phyloP scores from a whole-genome alignment of 2,797 vertebrate species.

The Paguma larvata region DNA sequence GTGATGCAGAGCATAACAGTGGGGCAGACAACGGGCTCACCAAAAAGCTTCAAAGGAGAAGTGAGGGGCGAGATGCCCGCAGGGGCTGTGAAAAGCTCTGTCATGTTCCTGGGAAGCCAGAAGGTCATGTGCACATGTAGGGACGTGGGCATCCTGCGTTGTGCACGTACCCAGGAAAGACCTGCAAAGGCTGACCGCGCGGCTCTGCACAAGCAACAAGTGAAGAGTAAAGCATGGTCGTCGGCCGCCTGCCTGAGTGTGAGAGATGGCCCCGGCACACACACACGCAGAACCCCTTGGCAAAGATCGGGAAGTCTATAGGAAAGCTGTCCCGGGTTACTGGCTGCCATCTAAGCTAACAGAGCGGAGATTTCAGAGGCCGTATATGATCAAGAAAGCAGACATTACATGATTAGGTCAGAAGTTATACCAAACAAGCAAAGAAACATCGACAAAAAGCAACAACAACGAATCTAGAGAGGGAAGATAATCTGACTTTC shows the following conservation, averaged over 20 bases:
- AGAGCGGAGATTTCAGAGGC: neutral
- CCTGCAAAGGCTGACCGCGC: neutral
- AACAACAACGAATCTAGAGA: neutral
- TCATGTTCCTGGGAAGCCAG: neutral
- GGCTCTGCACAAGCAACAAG: neutral
- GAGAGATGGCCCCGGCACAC: neutral
- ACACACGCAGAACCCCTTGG: neutral
- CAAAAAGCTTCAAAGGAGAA: neutral
- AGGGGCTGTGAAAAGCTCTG: neutral
- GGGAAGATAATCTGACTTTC: neutral
- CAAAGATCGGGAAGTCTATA: neutral
- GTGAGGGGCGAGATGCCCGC: neutral
- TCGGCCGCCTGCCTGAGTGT: too few relatives aligned
- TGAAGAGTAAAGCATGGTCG: neutral
- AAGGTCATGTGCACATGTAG: neutral
- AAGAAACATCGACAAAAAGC: neutral
- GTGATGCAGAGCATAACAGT: neutral
- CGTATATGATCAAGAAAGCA: neutral
- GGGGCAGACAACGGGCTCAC: neutral
- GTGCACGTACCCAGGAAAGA: neutral
- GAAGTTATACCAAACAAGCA: neutral
- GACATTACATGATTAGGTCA: neutral
- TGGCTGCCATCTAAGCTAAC: neutral
- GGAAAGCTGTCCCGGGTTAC: neutral
- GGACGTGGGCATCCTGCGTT: neutral